A percentile compares a stretch with the other conserved stretches of the same genome.
Conservation (phyloP, 2,888 invertebrate species). For the Rhagophthalmus giganteus region DNA sequence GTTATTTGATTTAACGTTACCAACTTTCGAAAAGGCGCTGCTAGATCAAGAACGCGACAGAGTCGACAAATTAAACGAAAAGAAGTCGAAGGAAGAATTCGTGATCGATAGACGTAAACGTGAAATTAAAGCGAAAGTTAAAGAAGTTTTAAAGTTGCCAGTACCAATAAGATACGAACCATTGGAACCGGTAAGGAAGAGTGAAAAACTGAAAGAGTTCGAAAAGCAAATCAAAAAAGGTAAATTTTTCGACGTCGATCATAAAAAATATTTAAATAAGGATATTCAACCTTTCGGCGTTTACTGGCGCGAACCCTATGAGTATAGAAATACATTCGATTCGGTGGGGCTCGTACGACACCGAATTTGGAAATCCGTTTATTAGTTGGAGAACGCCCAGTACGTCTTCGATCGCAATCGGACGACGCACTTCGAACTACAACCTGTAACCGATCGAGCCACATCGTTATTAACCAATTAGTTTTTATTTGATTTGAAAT, state of each 20-base stretch:
- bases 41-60: constrained; percentile 51
- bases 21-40: constrained; percentile 50
- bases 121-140: constrained; percentile 47
- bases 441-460: constrained; percentile 27
- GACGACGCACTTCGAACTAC: constrained; percentile 41
- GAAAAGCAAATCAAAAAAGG: constrained; percentile 52
- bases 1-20: constrained; percentile 36
- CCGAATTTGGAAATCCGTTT: constrained; percentile 52
- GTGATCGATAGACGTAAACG: constrained; percentile 47
- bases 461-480: constrained; percentile 16
- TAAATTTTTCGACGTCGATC: constrained; percentile 50
- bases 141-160: constrained; percentile 42
- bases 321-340: constrained; percentile 50
- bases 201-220: constrained; percentile 50
- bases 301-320: constrained; percentile 48
- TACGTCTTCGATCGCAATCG: constrained; percentile 44
- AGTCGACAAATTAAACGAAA: constrained; percentile 48
- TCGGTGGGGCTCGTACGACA: constrained; percentile 54
- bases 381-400: constrained; percentile 38
- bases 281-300: constrained; percentile 29
- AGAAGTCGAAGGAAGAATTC: constrained; percentile 49
- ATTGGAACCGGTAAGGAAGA: constrained; percentile 50
- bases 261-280: constrained; percentile 50
- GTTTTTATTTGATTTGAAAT: constrained; percentile 16
- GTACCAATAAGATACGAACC: constrained; percentile 48